Evolutionary conservation across 2,797 vertebrate genomes (phyloP), one percentile per base, ranked within the genome.

Genomic region (Cyprinodon diabolis): DNA sequence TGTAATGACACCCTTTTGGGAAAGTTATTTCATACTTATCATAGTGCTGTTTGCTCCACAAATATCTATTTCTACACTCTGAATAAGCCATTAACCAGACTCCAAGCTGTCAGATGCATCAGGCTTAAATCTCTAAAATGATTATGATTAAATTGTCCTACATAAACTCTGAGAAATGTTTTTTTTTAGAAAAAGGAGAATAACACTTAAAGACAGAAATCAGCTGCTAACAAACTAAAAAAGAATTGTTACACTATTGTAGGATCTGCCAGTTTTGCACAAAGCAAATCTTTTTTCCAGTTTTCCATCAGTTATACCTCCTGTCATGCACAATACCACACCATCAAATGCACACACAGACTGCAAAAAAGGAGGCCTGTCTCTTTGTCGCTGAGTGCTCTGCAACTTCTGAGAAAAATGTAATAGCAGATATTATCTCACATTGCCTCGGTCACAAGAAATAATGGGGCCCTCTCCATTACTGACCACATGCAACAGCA

Each of bases 371-470:
- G 70, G 55, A 81, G 66, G 47, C 73, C 69, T 82, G 80, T 84
- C 83, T 82, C 77, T 87, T 85, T 88, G 75, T 75, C 43, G 76
- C 79, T 17, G 48, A 74, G 68, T 72, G 77, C 85, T 85, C 81
- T 73, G 52, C 84, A 84, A 88, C 83, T 92, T 93, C 85, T 90
- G 86, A 92, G 86, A 87, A 87, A 92, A 92, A 30, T 77, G 79
- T 87, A 92, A 91, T 91, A 81, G 90, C 88, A 93, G 93, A 93
- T 94, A 87, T 87, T 88, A 94, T 93, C 91, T 89, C 74, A 71
- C 77, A 71, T 73, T 58, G 84, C 78, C 71, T 84, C 81, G 78
- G 78, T 68, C 68, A 76, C 51, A 15, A 74, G 73, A 89, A 92
- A 86, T 88, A 92, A 93, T 89, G 85, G 84, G 85, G 79, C 85